phyloP scores from a whole-genome alignment of 2,113 vertebrate genomes.

The Chamaea fasciata region DNA sequence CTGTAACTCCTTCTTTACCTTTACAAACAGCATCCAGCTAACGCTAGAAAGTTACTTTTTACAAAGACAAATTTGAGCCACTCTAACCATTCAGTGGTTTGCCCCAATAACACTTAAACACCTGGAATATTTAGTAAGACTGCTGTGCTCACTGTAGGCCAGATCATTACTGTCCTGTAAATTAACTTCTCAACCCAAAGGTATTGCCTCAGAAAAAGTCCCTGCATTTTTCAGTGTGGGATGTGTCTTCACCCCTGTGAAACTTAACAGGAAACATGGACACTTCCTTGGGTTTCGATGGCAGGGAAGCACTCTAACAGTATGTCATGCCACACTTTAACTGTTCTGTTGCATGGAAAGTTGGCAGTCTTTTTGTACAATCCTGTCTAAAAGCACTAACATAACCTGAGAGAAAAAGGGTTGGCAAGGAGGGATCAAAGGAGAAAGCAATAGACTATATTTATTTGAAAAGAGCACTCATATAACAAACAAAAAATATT shows the following conservation, averaged over 20 bases:
- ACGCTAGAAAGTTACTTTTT: not conserved
- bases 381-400: not conserved
- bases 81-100: not conserved
- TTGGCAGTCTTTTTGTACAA: not conserved
- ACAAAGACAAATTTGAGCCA: not conserved
- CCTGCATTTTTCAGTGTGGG: not conserved
- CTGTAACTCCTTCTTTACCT: not conserved
- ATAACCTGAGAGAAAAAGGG: not conserved
- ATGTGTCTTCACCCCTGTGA: not conserved
- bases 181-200: not conserved
- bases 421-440: not conserved
- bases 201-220: not conserved
- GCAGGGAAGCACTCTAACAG: not conserved
- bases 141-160: not conserved
- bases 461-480: not conserved
- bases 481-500: not conserved
- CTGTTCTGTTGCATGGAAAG: not conserved
- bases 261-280: not conserved
- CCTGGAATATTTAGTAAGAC: not conserved
- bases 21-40: not conserved
- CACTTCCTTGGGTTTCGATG: not conserved
- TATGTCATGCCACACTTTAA: not conserved
- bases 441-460: not conserved
- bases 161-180: not conserved
- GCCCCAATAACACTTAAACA: not conserved